Conservation (phyloP, 2,888 invertebrate species). For the Zele albiditarsus region DNA sequence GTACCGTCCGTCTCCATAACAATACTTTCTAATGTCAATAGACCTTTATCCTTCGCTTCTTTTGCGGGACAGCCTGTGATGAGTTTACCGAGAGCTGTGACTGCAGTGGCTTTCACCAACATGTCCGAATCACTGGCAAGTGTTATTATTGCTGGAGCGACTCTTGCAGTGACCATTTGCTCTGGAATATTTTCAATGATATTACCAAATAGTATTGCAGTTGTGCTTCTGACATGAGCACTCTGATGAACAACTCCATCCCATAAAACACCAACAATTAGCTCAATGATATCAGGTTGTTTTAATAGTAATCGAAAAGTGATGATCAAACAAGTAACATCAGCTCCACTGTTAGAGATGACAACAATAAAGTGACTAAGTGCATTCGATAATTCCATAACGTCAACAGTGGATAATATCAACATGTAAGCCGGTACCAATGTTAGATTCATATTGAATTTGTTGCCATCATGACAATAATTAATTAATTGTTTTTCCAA, state of each 20-base stretch:
- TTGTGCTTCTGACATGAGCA: slow-evolving; percentile 76
- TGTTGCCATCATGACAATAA: slow-evolving; percentile 59
- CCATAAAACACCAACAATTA: slow-evolving; percentile 18
- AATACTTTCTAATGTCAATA: slow-evolving; percentile 72
- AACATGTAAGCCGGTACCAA: slow-evolving; percentile 79
- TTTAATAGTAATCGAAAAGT: slow-evolving; percentile 57
- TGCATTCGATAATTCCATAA: slow-evolving; percentile 74
- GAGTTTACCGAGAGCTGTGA: slow-evolving; percentile 79
- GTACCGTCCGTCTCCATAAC: slow-evolving; percentile 66
- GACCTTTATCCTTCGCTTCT: slow-evolving; percentile 76
- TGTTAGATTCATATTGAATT: slow-evolving; percentile 75
- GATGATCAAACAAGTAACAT: slow-evolving; percentile 74
- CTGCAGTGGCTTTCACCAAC: slow-evolving; percentile 77
- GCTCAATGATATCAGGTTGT: slow-evolving; percentile 24
- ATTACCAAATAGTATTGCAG: slow-evolving; percentile 77
- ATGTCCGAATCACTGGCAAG: slow-evolving; percentile 80
- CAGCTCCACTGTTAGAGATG: slow-evolving; percentile 74
- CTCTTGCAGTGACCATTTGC: slow-evolving; percentile 75
- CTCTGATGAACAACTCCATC: slow-evolving; percentile 79
- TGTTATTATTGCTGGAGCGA: slow-evolving; percentile 82
- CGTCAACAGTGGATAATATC: slow-evolving; percentile 74
- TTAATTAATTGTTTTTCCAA: slow-evolving; percentile 78
- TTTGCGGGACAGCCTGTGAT: slow-evolving; percentile 73
- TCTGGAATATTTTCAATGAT: slow-evolving; percentile 76
- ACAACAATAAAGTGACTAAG: slow-evolving; percentile 76